Conservation (phyloP, 2,113 vertebrate genomes). For the Rhodinocichla rosea region DNA sequence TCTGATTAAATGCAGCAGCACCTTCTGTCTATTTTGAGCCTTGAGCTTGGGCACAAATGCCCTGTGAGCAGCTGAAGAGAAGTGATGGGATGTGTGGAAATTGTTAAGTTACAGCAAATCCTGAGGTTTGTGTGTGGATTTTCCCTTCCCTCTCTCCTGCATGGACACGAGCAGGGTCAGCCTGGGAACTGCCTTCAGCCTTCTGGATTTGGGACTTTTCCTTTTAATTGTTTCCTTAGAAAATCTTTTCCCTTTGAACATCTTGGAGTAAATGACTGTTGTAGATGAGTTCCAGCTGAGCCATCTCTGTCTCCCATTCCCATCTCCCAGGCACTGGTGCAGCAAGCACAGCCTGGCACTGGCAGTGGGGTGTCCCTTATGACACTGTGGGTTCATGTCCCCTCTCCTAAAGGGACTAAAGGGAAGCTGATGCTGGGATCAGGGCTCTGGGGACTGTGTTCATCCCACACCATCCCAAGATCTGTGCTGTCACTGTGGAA, state of each 20-base stretch:
- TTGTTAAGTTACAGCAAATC: neutral
- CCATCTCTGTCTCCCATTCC: neutral
- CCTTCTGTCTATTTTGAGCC: neutral
- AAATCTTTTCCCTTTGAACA: neutral
- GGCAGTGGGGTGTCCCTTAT: neutral
- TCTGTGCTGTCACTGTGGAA: neutral
- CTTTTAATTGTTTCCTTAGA: neutral
- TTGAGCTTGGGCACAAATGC: neutral
- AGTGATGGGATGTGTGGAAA: neutral
- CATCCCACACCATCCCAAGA: neutral
- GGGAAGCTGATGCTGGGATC: neutral
- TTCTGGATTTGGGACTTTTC: neutral
- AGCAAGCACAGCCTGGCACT: neutral
- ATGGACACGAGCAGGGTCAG: rapidly evolving
- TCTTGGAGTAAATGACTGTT: neutral
- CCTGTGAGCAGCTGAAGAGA: neutral
- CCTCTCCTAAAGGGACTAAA: neutral
- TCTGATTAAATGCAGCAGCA: neutral
- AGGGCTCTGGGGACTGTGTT: neutral
- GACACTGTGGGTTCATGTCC: rapidly evolving
- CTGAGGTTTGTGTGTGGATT: neutral
- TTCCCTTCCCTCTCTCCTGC: neutral
- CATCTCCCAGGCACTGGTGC: neutral
- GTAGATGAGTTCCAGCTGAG: neutral
- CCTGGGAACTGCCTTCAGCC: rapidly evolving